phyloP scores from a whole-genome alignment of 2,113 vertebrate species.

The Zingel zingel region DNA sequence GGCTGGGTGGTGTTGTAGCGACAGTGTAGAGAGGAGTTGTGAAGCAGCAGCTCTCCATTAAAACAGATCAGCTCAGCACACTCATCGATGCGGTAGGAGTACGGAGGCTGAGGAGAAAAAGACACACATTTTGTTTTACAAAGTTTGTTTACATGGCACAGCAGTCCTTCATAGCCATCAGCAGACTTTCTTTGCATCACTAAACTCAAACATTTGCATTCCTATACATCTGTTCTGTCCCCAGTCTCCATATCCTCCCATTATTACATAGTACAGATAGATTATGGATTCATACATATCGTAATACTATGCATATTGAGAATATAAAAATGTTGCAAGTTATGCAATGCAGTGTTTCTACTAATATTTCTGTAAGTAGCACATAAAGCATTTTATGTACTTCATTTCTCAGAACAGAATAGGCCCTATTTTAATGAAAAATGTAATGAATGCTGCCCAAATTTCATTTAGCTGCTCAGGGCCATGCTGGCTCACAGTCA shows the following conservation, averaged over 20 bases:
- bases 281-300: background rate
- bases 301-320: background rate
- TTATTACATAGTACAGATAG: background rate
- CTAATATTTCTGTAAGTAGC: background rate
- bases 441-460: background rate
- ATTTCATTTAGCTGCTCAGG: background rate
- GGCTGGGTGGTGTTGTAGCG: constrained; percentile 89
- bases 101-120: constrained; percentile 79
- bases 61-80: constrained; percentile 96
- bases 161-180: background rate
- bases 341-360: background rate
- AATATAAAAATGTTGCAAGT: background rate
- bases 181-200: background rate
- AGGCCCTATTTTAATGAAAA: background rate
- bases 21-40: constrained; percentile 94
- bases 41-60: constrained; percentile 90
- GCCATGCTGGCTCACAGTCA: background rate
- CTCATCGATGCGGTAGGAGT: constrained; percentile 91
- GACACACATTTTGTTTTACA: constrained; percentile 14
- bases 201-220: background rate
- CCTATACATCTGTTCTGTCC: background rate
- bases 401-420: background rate
- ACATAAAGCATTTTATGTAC: background rate
- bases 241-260: background rate
- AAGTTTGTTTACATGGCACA: background rate